phyloP scores from a whole-genome alignment of 2,113 vertebrate genomes.

The Naja naja region DNA sequence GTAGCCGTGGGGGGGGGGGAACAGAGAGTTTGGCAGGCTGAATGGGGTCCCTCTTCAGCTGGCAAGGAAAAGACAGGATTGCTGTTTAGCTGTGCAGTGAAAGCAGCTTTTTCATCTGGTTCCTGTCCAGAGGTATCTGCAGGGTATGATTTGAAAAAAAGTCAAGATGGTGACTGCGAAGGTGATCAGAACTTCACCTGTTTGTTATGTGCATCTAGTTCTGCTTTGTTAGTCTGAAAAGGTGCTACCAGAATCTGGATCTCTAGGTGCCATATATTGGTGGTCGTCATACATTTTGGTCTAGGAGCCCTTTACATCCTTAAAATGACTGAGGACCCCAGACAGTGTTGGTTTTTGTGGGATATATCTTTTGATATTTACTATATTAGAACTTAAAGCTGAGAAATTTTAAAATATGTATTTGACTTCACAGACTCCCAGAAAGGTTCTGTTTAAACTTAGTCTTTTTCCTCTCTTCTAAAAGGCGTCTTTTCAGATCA shows the following conservation, averaged over 20 bases:
- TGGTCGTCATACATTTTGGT: no score
- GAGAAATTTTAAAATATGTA: neutral
- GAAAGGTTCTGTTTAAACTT: no score
- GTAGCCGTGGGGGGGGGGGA: neutral
- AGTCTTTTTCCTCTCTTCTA: neutral
- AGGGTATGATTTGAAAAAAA: neutral
- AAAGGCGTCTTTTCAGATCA: slow-evolving; percentile 15
- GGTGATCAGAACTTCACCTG: neutral
- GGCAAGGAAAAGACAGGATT: neutral
- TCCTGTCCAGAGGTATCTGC: neutral
- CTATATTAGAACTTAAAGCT: neutral
- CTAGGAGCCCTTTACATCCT: neutral
- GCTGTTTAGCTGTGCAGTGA: neutral
- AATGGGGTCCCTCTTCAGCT: neutral
- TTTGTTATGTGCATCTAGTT: neutral
- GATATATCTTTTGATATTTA: neutral
- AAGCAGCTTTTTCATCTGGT: neutral
- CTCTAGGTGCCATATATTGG: no score
- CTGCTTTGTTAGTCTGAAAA: neutral
- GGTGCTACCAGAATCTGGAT: neutral
- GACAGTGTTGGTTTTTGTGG: neutral
- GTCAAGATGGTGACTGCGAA: neutral
- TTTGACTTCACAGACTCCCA: neutral
- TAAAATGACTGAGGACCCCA: neutral
- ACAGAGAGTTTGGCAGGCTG: neutral